Evolutionary conservation across 2,888 invertebrate species (phyloP), one percentile per base, ranked within the genome.

Genomic region (Chouioia cunea): DNA sequence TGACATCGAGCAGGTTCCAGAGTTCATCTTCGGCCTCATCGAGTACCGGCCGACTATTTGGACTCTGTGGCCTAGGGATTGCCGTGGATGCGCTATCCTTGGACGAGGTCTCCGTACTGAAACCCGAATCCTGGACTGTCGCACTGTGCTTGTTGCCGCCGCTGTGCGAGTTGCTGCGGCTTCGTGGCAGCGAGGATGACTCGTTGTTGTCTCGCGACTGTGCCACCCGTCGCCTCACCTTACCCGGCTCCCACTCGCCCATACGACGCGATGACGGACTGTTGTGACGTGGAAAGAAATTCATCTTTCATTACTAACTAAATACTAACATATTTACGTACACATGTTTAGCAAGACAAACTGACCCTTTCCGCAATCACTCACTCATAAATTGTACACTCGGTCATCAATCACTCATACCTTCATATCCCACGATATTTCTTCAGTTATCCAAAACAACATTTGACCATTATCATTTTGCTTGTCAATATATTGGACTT

Each of bases 71-170:
- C 56, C 85, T 78, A 10, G 84, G 80, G 53, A 85, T 83, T 71
- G 90, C 89, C 75, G 90, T 89, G 68, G 92, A 91, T 22, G 92
- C 91, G 82, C 90, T 91, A 81, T 93, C 93, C 75, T 93, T 93
- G 81, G 92, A 92, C 65, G 93, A 94, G 63, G 94, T 94, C 87
- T 95, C 95, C 73, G 95, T 95, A 85, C 95, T 95, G 87, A 96
- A 96, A 66, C 95, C 96, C 59, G 95, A 95, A 87, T 96, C 96
- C 82, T 92, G 92, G 23, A 93, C 90, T 67, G 90, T 89, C 74
- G 89, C 90, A 79, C 89, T 89, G 82, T 89, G 91, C 88, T 87
- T 89, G 83, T 87, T 88, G 2, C 86, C 89, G 76, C 89, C 88
- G 82, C 89, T 88, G 82, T 89, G 89, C 73, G 89, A 90, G 78